phyloP scores from a whole-genome alignment of 2,113 vertebrate genomes.

The Lota lota region DNA sequence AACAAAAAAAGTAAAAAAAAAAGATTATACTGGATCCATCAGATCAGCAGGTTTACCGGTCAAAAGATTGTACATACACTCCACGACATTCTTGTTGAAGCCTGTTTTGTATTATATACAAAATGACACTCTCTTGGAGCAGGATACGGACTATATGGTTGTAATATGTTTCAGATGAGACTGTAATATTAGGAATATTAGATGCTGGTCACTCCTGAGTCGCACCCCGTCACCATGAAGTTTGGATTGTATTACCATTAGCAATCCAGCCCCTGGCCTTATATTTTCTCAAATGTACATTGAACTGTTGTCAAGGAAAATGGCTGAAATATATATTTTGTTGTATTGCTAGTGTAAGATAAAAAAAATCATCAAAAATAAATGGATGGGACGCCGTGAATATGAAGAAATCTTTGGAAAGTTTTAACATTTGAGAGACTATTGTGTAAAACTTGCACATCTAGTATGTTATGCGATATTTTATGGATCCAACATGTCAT shows the following conservation, averaged over 20 bases:
- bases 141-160: conserved; percentile 83
- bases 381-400: conserved; percentile 87
- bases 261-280: conserved; percentile 99
- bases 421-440: conserved; percentile 89
- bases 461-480: conserved; percentile 77
- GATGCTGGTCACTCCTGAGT: conserved; percentile 75
- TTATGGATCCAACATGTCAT: conserved; percentile 85
- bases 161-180: conserved; percentile 87
- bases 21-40: conserved; percentile 80
- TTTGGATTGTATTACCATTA: conserved; percentile 97
- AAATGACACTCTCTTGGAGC: conserved; percentile 81
- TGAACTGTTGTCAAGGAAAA: conserved; percentile 94
- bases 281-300: conserved; percentile 98
- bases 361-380: conserved; percentile 64
- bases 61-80: conserved; percentile 95
- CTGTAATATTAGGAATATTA: conserved; percentile 82
- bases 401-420: conserved; percentile 89
- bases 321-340: conserved; percentile 99
- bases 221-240: conserved; percentile 82
- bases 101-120: conserved; percentile 96
- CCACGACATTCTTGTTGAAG: conserved; percentile 81
- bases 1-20: conserved; percentile 62
- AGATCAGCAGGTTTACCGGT: conserved; percentile 81
- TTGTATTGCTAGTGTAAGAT: conserved; percentile 99
- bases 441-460: conserved; percentile 95